Conservation (phyloP, 2,888 invertebrate species). For the Amaurobius ferox region DNA sequence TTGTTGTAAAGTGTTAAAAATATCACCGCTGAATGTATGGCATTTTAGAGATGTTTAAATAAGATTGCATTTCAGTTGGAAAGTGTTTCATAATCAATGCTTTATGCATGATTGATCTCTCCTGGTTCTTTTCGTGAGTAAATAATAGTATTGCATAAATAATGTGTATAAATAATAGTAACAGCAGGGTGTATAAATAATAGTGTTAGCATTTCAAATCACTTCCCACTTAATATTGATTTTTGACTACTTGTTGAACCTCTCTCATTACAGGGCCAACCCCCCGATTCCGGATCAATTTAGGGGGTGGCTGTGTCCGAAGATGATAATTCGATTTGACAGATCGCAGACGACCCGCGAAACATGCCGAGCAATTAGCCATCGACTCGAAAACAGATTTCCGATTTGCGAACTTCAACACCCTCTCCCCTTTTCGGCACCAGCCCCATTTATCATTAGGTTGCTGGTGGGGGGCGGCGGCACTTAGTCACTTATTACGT, state of each 20-base stretch:
- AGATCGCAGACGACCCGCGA: slow-evolving; percentile 6
- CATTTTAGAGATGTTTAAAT: no score
- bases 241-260: not conserved
- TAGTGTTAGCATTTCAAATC: no score
- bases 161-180: no score
- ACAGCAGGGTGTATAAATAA: no score
- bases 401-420: slow-evolving; percentile 38
- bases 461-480: not conserved
- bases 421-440: not conserved
- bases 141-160: no score
- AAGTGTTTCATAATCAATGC: no score
- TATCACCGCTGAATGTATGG: no score
- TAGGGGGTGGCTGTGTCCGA: not conserved
- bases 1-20: no score
- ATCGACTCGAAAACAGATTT: slow-evolving; percentile 29
- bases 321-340: slow-evolving; percentile 3
- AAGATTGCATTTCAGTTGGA: no score
- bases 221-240: no score
- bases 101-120: no score
- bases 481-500: slow-evolving; percentile 30
- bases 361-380: slow-evolving; percentile 2
- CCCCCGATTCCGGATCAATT: not conserved
- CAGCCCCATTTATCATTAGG: slow-evolving; percentile 44
- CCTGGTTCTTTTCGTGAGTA: no score
- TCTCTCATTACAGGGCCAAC: not conserved